Evolutionary conservation across 2,888 invertebrate genomes (phyloP), one percentile per base, ranked within the genome.

Genomic region (Macrosoma leucophasiata): DNA sequence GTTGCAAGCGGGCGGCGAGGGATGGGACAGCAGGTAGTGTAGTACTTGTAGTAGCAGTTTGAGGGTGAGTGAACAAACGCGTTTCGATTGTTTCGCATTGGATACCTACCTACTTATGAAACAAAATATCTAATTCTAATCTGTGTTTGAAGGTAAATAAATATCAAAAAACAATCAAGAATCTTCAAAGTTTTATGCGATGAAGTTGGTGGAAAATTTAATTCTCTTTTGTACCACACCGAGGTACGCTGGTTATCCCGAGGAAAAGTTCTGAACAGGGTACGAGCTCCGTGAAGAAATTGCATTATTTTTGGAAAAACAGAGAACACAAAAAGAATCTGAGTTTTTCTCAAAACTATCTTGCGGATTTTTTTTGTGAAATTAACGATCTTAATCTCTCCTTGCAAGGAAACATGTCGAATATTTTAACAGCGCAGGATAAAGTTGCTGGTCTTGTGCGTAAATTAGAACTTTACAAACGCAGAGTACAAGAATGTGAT

Each of bases 381-480:
- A 33, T 33, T 28, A 33, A 33, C n/a, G 15, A 15, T 22, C 34
- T 33, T 6, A 35, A 36, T 35, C 12, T 36, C 9, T 35, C 41
- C 22, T 9, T 37, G 22, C 41, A 37, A 37, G 36, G 30, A 42
- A 39, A 42, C 39, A 14, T 13, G 10, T 35, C 33, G 13, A 39
- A 39, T 13, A 41, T 34, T 37, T 40, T 41, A 10, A 41, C 34
- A 18, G n/a, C 11, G 31, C 42, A 37, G 22, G 30, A 33, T 31
- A 39, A 43, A 42, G 17, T 38, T 9, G 41, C 36, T 13, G 40
- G 43, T 48, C 41, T 47, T 48, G 3, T 45, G 33, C 34, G 37
- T 6, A 39, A 43, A 46, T 44, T 45, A 33, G 39, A 42, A 50
- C 46, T 48, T 46, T 50, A 43, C 41, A 41, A 48, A 47, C 40